These are phyloP conservation scores for Stylophora pistillata DNA, from an alignment of 64 coral and sea anemone genomes.

Conservation along the genomic window DNA sequence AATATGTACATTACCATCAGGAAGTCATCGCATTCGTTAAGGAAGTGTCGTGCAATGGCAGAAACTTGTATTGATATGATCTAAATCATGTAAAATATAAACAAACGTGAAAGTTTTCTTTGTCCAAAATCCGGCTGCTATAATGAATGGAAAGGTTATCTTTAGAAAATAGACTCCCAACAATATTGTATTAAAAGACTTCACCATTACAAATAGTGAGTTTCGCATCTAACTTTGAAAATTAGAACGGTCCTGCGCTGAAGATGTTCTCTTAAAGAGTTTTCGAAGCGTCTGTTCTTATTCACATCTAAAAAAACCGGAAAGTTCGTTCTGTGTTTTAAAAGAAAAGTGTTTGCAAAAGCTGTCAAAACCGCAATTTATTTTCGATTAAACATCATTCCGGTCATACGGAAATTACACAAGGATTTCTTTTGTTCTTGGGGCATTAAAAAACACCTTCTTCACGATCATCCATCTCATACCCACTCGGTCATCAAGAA, in stretches of 20 bases:
- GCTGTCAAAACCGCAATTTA: slow-evolving; percentile 52
- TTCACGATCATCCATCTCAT: neutral
- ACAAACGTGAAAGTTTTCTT: slow-evolving; percentile 2
- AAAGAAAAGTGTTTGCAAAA: neutral
- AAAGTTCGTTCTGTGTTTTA: neutral
- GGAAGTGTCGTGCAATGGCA: neutral
- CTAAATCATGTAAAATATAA: neutral
- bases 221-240: neutral
- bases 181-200: neutral
- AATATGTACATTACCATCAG: neutral
- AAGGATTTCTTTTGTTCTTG: slow-evolving; percentile 26
- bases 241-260: neutral
- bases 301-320: neutral
- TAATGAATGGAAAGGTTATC: slow-evolving; percentile 3
- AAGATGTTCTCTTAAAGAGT: neutral
- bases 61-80: neutral
- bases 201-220: neutral
- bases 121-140: neutral
- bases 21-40: neutral
- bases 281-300: neutral
- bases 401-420: slow-evolving; percentile 34
- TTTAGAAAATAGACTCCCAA: neutral
- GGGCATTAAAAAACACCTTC: slow-evolving; percentile 5
- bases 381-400: slow-evolving; percentile 42
- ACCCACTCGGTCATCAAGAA: neutral